phyloP scores from a whole-genome alignment of 2,888 invertebrate species.

The Molorchus minor region DNA sequence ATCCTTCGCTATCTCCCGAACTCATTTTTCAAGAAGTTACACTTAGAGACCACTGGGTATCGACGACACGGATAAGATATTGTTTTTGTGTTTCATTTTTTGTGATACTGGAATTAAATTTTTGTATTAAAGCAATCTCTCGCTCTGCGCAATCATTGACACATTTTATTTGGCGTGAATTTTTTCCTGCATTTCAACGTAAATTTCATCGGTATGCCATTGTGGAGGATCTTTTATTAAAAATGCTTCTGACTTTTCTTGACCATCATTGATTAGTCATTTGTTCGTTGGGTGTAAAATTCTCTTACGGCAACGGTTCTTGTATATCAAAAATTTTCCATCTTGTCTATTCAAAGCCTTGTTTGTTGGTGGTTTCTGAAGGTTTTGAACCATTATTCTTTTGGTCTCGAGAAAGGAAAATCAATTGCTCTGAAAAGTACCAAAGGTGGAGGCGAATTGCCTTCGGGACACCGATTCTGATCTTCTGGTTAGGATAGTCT shows the following conservation, averaged over 20 bases:
- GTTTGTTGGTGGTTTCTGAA: background rate
- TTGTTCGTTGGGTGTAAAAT: background rate
- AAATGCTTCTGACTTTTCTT: background rate
- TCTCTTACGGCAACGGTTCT: background rate
- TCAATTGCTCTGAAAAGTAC: conserved; percentile 5
- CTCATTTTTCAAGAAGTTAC: background rate
- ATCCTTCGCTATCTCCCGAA: background rate
- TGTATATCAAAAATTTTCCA: too few species aligned
- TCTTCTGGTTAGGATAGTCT: conserved; percentile 2
- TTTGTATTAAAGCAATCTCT: background rate
- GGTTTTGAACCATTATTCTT: background rate
- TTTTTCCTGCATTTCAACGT: background rate
- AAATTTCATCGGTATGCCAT: conserved; percentile 2
- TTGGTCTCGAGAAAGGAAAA: background rate
- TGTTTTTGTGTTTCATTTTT: background rate
- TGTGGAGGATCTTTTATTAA: background rate
- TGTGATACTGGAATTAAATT: background rate
- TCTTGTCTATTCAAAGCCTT: background rate
- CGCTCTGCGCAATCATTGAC: background rate
- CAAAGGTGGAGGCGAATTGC: conserved; percentile 2
- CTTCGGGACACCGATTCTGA: background rate
- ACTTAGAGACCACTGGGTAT: background rate
- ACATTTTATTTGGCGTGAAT: background rate
- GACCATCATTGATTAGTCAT: background rate
- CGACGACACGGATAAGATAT: conserved; percentile 4